These are phyloP conservation scores for Cerastoderma edule DNA, from an alignment of 2,888 invertebrate genomes.

Conservation along the genomic window DNA sequence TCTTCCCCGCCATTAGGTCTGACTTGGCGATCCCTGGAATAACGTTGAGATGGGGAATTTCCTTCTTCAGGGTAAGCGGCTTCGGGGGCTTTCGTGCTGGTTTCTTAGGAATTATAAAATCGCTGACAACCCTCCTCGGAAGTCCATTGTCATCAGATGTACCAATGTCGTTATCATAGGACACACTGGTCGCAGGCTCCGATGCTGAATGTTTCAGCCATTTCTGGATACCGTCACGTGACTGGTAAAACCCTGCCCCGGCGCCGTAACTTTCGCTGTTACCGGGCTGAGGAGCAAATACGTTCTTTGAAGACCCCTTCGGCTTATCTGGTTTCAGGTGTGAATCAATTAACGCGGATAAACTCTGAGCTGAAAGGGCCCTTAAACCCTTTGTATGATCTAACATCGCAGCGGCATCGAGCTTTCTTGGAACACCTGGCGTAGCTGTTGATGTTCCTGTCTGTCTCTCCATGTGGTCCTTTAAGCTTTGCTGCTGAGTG, in stretches of 20 bases:
- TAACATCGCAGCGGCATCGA: neutral
- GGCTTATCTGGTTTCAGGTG: neutral
- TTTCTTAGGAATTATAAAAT: slow-evolving; percentile 1
- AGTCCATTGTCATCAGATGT: neutral
- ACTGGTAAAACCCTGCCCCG: neutral
- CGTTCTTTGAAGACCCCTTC: neutral
- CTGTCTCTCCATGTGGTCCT: too few relatives aligned
- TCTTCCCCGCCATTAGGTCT: neutral
- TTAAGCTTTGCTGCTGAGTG: too few relatives aligned
- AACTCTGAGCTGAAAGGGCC: neutral
- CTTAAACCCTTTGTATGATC: neutral
- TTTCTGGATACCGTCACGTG: neutral
- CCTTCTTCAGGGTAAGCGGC: neutral
- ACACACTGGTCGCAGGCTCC: neutral
- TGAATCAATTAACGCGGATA: neutral
- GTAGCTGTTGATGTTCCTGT: neutral
- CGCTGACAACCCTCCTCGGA: neutral
- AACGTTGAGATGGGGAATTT: neutral
- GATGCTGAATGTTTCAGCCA: slow-evolving; percentile 1
- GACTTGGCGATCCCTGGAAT: neutral
- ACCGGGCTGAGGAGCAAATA: neutral
- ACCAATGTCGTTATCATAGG: too few relatives aligned
- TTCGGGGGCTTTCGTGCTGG: neutral
- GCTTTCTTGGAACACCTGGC: neutral
- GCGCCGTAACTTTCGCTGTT: neutral